Evolutionary conservation across 2,113 vertebrate genomes (phyloP), one percentile per base, ranked within the genome.

Genomic region (Solea solea): DNA sequence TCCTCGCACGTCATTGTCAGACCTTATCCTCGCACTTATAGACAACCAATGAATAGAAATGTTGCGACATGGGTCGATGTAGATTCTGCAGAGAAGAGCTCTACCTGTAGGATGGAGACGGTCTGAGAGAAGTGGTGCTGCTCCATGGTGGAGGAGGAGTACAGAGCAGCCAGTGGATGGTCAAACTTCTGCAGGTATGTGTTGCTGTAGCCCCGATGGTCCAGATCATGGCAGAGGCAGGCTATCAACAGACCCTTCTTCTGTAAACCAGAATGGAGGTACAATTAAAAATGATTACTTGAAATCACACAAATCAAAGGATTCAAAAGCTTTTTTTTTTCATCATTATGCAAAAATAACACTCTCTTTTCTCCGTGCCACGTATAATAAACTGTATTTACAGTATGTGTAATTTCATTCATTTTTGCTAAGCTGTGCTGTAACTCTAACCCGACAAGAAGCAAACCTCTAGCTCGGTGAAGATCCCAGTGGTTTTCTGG

Each of bases 51-150:
- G 6, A 7, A 25, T 15, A 11, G 25, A 72, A 55, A 28, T 34
- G 44, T 12, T 51, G 21, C n/a, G 15, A 27, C 7, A 28, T 48
- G 55, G 8, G 28, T 9, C 62, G 25, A 7, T 1, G 40, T 14
- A 34, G 34, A 15, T 53, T 63, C 13, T 64, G 50, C 28, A 60
- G 75, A 46, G 74, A 41, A 60, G 88, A 92, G 90, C 74, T 94
- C 94, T 96, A 99, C 98, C 98, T 99, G 98, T 57, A 99, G 93
- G 89, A 99, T 97, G 79, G 98, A 96, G 84, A 99, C 97, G 0
- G 98, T 99, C 93, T 99, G 98, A 0, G 98, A 99, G 89, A 99
- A 99, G 90, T 99, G 98, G 77, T 99, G 98, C 81, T 99, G 98
- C 82, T 99, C 98, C 98, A 99, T 99, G 15, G 97, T 99, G 69